Evolutionary conservation across 2,797 vertebrate species (phyloP), one percentile per base, ranked within the genome.

Genomic region (Ibycter americanus): DNA sequence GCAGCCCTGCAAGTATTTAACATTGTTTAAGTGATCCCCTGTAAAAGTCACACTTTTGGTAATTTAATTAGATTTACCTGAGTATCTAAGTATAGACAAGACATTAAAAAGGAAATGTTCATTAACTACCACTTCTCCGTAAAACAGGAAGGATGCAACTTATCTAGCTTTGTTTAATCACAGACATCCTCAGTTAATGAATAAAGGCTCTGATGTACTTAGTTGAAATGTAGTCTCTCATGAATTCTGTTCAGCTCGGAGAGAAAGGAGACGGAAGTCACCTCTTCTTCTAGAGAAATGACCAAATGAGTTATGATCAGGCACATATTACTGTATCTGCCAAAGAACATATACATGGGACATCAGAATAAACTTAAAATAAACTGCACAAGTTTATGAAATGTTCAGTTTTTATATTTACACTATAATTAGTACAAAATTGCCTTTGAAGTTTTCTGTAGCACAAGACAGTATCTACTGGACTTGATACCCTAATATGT

Each of bases 401-500:
- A 89, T 67, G 65, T 93, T 96, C 91, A 36, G 59, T 93, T 91
- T 94, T 96, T 95, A 78, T 94, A 97, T 96, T 96, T 95, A 96
- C 93, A 92, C 94, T 97, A 87, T 87, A 87, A 96, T 91, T 95
- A 93, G 94, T 97, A 97, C 88, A 97, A 97, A 96, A 97, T 83
- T 90, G 93, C 26, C n/a, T 96, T 90, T 97, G 79, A 94, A 72
- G 34, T 86, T 95, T 97, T 95, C 81, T 83, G 87, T 74, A 97
- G 86, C 95, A 96, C 86, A 96, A 95, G 91, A 96, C 92, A 95
- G 87, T 79, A 95, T 81, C 94, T 97, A 96, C 59, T 67, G 16
- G 93, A 97, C 89, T 86, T 70, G 62, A 90, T 87, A 94, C 9
- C 49, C 91, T 89, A 93, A 15, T 92, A 84, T 38, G 92, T 78